These are phyloP conservation scores for Clusia tigrina DNA, from an alignment of 2,888 invertebrate species.

Conservation along the genomic window DNA sequence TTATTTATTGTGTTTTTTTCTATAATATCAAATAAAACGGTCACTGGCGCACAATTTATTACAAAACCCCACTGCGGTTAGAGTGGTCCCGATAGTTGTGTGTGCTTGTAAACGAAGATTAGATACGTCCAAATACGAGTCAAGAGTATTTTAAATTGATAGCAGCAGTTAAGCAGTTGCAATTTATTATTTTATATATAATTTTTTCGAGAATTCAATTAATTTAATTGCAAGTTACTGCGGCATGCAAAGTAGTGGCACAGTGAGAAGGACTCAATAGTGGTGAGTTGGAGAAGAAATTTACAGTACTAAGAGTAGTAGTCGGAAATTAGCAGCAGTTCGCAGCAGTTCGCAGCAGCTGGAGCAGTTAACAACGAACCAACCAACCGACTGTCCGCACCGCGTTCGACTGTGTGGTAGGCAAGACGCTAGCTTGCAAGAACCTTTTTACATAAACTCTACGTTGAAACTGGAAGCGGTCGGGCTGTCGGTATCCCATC, in stretches of 20 bases:
- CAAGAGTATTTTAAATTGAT: neutral
- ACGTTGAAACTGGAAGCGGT: conserved; percentile 59
- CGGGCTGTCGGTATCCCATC: conserved; percentile 23
- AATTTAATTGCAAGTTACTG: neutral
- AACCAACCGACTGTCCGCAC: conserved; percentile 30
- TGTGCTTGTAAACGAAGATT: neutral
- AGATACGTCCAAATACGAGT: neutral
- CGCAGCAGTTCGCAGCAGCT: neutral
- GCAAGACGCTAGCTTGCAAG: conserved; percentile 31
- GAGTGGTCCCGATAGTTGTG: too few relatives aligned
- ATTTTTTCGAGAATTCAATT: neutral
- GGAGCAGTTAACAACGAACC: neutral
- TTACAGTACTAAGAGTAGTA: neutral
- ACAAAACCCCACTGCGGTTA: too few relatives aligned
- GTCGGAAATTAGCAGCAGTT: neutral
- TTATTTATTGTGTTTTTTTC: too few relatives aligned
- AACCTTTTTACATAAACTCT: conserved; percentile 62
- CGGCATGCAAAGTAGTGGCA: neutral
- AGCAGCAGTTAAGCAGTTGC: neutral
- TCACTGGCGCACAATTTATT: too few relatives aligned
- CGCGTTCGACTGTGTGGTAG: conserved; percentile 29
- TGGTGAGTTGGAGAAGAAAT: neutral
- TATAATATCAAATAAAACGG: too few relatives aligned
- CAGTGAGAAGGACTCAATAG: neutral
- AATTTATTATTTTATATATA: neutral